Evolutionary conservation across 2,888 invertebrate genomes (phyloP).

Genomic region (Flexamia atlantica): DNA sequence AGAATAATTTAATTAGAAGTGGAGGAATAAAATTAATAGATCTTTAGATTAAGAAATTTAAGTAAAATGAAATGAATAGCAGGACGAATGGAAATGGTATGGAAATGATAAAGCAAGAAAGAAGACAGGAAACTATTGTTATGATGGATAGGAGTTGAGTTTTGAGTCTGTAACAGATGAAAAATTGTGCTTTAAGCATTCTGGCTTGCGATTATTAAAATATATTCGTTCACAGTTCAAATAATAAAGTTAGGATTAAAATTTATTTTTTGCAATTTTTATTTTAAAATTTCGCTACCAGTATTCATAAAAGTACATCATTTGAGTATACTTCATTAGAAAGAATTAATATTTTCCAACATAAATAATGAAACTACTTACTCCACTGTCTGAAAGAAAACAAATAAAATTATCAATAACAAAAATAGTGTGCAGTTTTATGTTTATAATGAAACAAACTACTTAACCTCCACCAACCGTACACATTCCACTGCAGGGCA

Average conservation of each 20-base stretch:
- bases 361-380: conserved; percentile 8
- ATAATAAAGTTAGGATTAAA: too few relatives aligned
- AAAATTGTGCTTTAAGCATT: neutral
- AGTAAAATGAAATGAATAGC: neutral
- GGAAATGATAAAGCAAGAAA: conserved; percentile 22
- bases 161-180: neutral
- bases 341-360: too few relatives aligned
- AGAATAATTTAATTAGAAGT: too few relatives aligned
- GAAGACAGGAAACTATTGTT: neutral
- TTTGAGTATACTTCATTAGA: too few relatives aligned
- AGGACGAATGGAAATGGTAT: neutral
- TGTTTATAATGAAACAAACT: neutral
- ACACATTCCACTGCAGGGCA: neutral
- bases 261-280: too few relatives aligned
- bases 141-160: neutral
- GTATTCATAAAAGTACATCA: too few relatives aligned
- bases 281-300: too few relatives aligned
- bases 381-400: conserved; percentile 38
- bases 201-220: too few relatives aligned
- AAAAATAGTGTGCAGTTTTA: conserved; percentile 16
- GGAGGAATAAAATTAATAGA: too few relatives aligned
- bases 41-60: too few relatives aligned
- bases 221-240: too few relatives aligned
- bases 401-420: conserved; percentile 19
- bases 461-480: conserved; percentile 11